Percentiles rank a stretch among this genome's conserved stretches.
These are phyloP conservation scores for Siniperca scherzeri DNA, from an alignment of 2,797 vertebrate genomes.

Conservation along the genomic window DNA sequence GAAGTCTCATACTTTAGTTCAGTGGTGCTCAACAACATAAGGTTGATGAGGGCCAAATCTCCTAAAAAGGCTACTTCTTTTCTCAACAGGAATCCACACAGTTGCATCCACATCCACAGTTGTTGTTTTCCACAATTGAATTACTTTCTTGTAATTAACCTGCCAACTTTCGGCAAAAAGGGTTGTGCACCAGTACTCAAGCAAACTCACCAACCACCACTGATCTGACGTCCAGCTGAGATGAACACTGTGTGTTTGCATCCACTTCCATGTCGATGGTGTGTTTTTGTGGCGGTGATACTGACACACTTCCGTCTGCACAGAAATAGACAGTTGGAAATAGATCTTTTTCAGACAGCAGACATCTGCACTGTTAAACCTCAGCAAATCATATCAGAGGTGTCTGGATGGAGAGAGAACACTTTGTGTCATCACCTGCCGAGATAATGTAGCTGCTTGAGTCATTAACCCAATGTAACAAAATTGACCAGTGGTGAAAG, in stretches of 20 bases:
- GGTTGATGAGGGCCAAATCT: neutral
- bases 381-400: neutral
- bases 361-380: conserved; percentile 12
- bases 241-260: neutral
- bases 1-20: neutral
- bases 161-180: neutral
- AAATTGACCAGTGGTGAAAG: neutral
- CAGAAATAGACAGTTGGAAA: conserved; percentile 21
- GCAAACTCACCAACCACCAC: neutral
- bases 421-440: neutral
- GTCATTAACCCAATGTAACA: neutral
- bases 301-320: conserved; percentile 2
- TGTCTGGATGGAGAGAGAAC: neutral
- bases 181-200: neutral
- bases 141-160: neutral
- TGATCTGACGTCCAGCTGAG: conserved; percentile 9
- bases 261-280: conserved; percentile 13
- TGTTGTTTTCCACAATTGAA: too few species aligned
- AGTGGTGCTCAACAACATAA: neutral
- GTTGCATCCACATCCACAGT: neutral
- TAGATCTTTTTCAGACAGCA: neutral
- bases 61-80: neutral
- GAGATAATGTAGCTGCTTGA: neutral
- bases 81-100: neutral
- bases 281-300: conserved; percentile 1